Evolutionary conservation across 2,113 vertebrate genomes (phyloP).

Genomic region (Chloropsis hardwickii): DNA sequence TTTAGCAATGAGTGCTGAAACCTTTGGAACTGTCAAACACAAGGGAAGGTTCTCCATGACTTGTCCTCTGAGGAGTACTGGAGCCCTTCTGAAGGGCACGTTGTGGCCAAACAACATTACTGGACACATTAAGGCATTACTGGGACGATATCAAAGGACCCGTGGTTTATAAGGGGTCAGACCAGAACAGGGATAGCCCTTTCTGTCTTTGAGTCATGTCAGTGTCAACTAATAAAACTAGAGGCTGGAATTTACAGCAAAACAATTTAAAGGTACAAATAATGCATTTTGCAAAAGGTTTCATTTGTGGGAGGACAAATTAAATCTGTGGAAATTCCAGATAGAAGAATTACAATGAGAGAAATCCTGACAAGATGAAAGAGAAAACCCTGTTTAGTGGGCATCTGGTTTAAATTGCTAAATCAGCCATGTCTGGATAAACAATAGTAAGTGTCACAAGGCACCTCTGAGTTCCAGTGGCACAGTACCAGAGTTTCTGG

Average conservation of each 20-base stretch:
- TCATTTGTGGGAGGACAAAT: not conserved
- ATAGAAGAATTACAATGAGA: not conserved
- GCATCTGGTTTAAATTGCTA: not conserved
- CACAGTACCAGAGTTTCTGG: not conserved
- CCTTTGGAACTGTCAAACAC: not conserved
- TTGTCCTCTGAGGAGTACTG: not conserved
- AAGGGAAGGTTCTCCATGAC: not conserved
- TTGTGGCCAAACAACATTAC: not conserved
- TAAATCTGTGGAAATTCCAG: not conserved
- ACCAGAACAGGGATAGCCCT: not conserved
- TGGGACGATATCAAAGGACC: not conserved
- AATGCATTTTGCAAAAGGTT: not conserved
- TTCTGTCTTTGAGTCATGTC: not conserved
- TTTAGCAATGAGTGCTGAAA: not conserved
- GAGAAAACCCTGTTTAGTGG: not conserved
- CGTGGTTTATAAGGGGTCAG: not conserved
- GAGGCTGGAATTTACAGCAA: not conserved
- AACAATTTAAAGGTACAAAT: not conserved
- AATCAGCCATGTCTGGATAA: not conserved
- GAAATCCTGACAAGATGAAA: not conserved
- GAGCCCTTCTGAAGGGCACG: not conserved
- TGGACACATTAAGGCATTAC: not conserved
- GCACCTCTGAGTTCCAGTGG: not conserved
- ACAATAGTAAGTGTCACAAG: not conserved
- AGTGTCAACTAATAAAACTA: not conserved